phyloP scores from a whole-genome alignment of 2,888 invertebrate genomes.

The Ectropis crepuscularia region DNA sequence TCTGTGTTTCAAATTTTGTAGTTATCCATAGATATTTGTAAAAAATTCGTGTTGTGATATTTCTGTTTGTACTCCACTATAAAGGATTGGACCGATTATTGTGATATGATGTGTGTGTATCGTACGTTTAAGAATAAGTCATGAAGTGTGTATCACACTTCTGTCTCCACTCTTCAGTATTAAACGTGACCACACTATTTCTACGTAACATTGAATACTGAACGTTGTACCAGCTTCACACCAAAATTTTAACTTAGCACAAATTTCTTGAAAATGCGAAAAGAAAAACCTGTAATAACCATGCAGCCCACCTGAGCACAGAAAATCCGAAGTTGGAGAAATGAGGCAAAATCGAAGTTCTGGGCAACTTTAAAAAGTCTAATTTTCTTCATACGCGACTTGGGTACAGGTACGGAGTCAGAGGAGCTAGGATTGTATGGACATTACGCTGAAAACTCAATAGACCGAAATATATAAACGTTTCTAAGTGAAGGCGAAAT shows the following conservation, averaged over 20 bases:
- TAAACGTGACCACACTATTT: not conserved
- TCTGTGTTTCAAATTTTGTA: no score
- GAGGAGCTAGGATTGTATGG: slow-evolving; percentile 42
- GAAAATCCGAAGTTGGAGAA: slow-evolving; percentile 61
- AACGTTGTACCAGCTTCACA: not conserved
- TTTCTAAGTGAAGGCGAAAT: no score
- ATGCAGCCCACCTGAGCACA: slow-evolving; percentile 65
- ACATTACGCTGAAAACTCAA: slow-evolving; percentile 30
- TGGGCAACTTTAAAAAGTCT: slow-evolving; percentile 79
- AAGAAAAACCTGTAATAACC: slow-evolving; percentile 55
- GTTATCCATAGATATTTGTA: no score
- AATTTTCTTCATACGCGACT: slow-evolving; percentile 82
- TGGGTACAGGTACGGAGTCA: slow-evolving; percentile 60
- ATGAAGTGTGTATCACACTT: no score
- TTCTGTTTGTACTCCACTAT: no score
- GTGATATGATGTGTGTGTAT: no score
- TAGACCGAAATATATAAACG: no score
- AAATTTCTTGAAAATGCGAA: slow-evolving; percentile 4
- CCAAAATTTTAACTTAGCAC: slow-evolving; percentile 1
- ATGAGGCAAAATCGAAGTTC: slow-evolving; percentile 80
- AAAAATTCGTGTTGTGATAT: no score
- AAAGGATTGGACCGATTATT: no score
- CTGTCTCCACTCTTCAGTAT: no score
- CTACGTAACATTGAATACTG: not conserved
- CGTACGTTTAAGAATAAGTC: no score